A percentile compares a stretch with the other conserved stretches of the same genome.
phyloP scores from a whole-genome alignment of 2,888 invertebrate species.

The Sylvicola fuscatus region DNA sequence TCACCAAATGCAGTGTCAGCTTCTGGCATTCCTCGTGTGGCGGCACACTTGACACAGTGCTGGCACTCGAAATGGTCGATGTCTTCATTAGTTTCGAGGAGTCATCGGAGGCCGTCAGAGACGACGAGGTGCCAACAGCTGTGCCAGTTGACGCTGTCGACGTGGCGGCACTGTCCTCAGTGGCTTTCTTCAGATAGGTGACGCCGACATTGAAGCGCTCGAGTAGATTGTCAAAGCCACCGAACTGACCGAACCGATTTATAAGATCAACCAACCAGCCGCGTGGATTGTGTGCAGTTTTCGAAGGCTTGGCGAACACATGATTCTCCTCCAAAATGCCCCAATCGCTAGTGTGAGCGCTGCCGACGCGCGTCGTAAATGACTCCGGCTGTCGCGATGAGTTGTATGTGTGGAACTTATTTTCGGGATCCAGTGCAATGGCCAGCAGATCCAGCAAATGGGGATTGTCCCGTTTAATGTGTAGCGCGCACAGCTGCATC shows the following conservation, averaged over 20 bases:
- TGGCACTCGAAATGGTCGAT: slow-evolving; percentile 10
- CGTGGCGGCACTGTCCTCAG: slow-evolving; percentile 17
- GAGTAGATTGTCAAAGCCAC: slow-evolving; percentile 71
- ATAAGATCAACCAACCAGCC: slow-evolving; percentile 95
- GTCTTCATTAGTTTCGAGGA: slow-evolving; percentile 9
- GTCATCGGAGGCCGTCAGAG: slow-evolving; percentile 9
- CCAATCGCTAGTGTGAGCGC: slow-evolving; percentile 19
- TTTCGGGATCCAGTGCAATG: slow-evolving; percentile 86
- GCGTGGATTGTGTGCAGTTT: slow-evolving; percentile 66
- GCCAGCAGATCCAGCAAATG: slow-evolving; percentile 79
- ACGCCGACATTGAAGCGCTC: slow-evolving; percentile 63
- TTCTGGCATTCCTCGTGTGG: slow-evolving; percentile 13
- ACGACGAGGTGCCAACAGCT: slow-evolving; percentile 6
- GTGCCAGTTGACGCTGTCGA: slow-evolving; percentile 15
- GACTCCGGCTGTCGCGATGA: slow-evolving; percentile 21
- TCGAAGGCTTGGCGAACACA: slow-evolving; percentile 35
- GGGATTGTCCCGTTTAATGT: slow-evolving; percentile 76
- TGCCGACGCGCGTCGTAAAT: slow-evolving; percentile 8
- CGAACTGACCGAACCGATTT: slow-evolving; percentile 77
- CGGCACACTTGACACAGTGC: slow-evolving; percentile 5
- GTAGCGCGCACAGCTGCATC: slow-evolving; percentile 80
- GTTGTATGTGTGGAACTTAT: slow-evolving; percentile 50
- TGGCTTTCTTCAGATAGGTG: slow-evolving; percentile 33
- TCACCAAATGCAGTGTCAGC: slow-evolving; percentile 53
- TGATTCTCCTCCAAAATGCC: slow-evolving; percentile 46